Evolutionary conservation across 2,797 vertebrate species (phyloP).

Genomic region (Knipowitschia caucasica): DNA sequence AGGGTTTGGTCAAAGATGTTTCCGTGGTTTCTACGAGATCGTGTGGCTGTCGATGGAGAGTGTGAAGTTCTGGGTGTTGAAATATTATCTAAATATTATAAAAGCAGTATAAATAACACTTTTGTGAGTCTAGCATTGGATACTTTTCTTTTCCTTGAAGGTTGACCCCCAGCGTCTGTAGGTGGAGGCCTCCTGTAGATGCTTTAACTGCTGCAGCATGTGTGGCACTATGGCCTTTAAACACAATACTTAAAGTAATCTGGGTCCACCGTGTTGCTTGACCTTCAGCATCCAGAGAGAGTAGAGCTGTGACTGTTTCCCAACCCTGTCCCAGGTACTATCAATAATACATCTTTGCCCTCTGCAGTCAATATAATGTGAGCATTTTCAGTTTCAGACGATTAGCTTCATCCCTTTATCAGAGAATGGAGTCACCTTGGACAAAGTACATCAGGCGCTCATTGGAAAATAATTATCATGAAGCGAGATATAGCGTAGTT

Average conservation of each 20-base stretch:
- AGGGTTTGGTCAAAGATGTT: too few relatives aligned
- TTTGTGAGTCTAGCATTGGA: constrained; percentile 58
- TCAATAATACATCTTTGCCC: constrained; percentile 24
- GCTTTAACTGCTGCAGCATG: constrained; percentile 54
- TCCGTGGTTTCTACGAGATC: too few relatives aligned
- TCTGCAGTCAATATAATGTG: constrained; percentile 4
- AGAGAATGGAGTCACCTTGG: constrained; percentile 24
- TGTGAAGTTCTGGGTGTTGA: too few relatives aligned
- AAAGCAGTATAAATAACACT: too few relatives aligned
- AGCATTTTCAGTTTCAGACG: constrained; percentile 20
- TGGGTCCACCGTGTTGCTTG: constrained; percentile 26
- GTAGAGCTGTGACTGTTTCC: constrained; percentile 19
- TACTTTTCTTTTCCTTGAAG: constrained; percentile 65
- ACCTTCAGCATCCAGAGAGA: constrained; percentile 29
- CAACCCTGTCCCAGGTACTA: constrained; percentile 26
- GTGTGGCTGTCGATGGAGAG: too few relatives aligned
- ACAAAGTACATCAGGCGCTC: constrained; percentile 5
- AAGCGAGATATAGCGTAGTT: not conserved
- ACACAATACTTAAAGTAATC: constrained; percentile 36
- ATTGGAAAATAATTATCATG: constrained; percentile 30
- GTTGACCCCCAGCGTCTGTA: constrained; percentile 36
- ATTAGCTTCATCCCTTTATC: constrained; percentile 18
- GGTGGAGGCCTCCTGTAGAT: constrained; percentile 33
- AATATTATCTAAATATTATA: too few relatives aligned
- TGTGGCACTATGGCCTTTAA: constrained; percentile 42